These are phyloP conservation scores for Enteromius viviparus DNA, from an alignment of 2,797 vertebrate species.

Conservation along the genomic window DNA sequence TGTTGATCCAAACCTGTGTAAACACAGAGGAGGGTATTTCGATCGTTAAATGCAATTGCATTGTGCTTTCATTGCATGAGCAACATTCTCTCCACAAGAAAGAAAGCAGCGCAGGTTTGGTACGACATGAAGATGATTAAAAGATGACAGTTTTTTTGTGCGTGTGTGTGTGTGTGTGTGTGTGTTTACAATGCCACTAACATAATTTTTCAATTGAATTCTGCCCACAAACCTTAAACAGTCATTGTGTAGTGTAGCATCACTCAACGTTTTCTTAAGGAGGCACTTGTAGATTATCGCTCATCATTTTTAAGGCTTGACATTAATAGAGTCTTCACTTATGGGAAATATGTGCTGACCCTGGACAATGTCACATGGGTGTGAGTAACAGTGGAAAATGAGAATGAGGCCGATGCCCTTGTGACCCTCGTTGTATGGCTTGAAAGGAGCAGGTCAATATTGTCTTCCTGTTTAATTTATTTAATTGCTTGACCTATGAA, in stretches of 20 bases:
- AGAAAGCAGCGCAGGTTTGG: neutral
- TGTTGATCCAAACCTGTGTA: neutral
- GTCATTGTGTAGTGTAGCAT: constrained; percentile 17
- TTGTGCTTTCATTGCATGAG: neutral
- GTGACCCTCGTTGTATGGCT: constrained; percentile 42
- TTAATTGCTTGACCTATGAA: constrained; percentile 57
- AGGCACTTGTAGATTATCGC: constrained; percentile 18
- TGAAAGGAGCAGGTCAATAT: constrained; percentile 49
- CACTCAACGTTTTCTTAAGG: constrained; percentile 29
- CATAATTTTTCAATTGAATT: neutral
- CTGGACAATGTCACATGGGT: neutral
- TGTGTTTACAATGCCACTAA: neutral
- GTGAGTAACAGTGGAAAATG: constrained; percentile 33
- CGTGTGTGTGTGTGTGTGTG: no score
- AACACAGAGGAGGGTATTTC: neutral
- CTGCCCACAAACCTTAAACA: neutral
- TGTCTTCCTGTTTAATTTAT: constrained; percentile 57
- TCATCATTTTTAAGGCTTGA: constrained; percentile 25
- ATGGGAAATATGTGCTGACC: constrained; percentile 29
- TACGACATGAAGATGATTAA: neutral
- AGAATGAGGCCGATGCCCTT: constrained; percentile 36
- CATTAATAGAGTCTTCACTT: constrained; percentile 33
- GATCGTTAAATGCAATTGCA: neutral
- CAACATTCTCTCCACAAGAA: neutral
- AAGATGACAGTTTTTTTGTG: neutral